These are phyloP conservation scores for Tetranychus piercei DNA, from an alignment of 2,888 invertebrate species.

Conservation along the genomic window DNA sequence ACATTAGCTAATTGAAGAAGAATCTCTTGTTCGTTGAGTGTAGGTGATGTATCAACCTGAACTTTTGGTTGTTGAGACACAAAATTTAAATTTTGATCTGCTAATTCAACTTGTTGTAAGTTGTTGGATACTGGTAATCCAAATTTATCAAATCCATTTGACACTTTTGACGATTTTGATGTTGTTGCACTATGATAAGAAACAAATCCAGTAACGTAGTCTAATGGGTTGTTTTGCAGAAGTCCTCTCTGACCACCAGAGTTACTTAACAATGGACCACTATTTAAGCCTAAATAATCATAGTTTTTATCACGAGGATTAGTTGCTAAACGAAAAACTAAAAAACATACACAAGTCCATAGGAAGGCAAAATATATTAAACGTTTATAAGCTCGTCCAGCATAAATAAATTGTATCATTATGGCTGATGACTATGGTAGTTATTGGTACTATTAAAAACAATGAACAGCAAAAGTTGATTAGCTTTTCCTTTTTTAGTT, in stretches of 20 bases:
- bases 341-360: constrained; percentile 27
- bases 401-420: constrained; percentile 20
- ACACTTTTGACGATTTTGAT: background rate
- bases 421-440: constrained; percentile 9
- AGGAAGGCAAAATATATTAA: constrained; percentile 26
- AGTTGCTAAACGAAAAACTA: constrained; percentile 21
- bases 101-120: too few species aligned
- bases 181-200: background rate
- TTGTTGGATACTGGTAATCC: constrained; percentile 8
- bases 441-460: too few species aligned
- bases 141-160: background rate
- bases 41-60: constrained; percentile 42
- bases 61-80: constrained; percentile 33
- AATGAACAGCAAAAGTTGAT: too few species aligned
- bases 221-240: constrained; percentile 23
- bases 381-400: constrained; percentile 25
- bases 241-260: constrained; percentile 22
- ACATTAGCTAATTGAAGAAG: constrained; percentile 32
- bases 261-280: constrained; percentile 22
- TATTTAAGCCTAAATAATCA: constrained; percentile 11
- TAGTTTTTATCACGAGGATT: background rate
- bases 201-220: constrained; percentile 17
- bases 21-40: constrained; percentile 44
- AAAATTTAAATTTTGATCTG: too few species aligned
- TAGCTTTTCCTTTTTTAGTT: too few species aligned